Evolutionary conservation across 2,797 vertebrate genomes (phyloP), one percentile per base, ranked within the genome.

Genomic region (Sebastes vulpes): DNA sequence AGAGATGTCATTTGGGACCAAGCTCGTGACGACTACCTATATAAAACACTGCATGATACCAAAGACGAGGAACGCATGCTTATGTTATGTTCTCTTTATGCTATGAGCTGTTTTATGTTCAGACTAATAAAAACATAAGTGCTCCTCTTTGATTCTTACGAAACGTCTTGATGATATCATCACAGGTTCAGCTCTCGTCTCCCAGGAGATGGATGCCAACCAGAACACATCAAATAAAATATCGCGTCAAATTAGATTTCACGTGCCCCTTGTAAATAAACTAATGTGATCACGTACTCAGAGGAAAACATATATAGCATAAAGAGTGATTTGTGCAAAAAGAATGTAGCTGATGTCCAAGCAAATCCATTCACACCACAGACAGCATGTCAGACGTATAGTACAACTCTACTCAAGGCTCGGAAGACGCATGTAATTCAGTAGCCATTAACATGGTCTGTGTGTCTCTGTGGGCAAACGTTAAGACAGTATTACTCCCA

Each of bases 201-300:
- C 86, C 80, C 72, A 53, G 64, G 75, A 86, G 72, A 86, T 69
- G 9, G 58, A 84, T 32, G 4, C 59, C 66, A 68, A 80, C 57
- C 69, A 65, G 71, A 71, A 61, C 50, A 85, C 69, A 83, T 92
- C 82, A 90, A 83, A 89, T 77, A 69, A 82, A 79, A 76, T 64
- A 46, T 77, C 21, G 64, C 7, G 23, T 82, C 65, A 83, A 80
- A 88, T 82, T 67, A 83, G 67, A 81, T 77, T 72, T 25, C 29
- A 21, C 6, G 3, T n/a, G 69, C 38, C 32, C 20, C 52, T 9
- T 56, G 60, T 81, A 60, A 84, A 82, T 63, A 72, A 78, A 9
- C 12, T 78, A 66, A 81, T 73, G 32, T 81, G 46, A 84, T 79
- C 63, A 46, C 11, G 53, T 31, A 48, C 57, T 77, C 42, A 18